Percentiles rank a stretch among this genome's conserved stretches.
Conservation (phyloP, 2,113 vertebrate genomes). For the Agelaius tricolor region DNA sequence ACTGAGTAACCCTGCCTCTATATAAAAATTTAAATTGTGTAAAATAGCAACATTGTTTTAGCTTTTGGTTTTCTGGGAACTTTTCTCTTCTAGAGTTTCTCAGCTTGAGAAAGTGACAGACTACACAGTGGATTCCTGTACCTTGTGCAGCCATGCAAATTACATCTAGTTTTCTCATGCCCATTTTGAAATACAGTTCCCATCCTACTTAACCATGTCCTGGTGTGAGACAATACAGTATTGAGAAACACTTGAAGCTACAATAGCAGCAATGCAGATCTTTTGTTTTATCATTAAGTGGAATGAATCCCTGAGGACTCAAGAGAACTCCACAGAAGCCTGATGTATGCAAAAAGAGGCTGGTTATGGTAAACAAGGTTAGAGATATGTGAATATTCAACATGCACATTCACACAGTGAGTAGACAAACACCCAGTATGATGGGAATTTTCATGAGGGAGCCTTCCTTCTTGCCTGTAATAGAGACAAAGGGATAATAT, state of each 20-base stretch:
- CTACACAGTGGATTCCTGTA: neutral
- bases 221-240: neutral
- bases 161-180: neutral
- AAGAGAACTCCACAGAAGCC: neutral
- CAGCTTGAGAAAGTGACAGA: neutral
- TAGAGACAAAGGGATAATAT: neutral
- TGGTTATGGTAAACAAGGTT: neutral
- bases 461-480: neutral
- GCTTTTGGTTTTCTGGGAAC: neutral
- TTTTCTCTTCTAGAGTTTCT: neutral
- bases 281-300: constrained; percentile 20
- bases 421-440: neutral
- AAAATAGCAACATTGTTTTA: neutral
- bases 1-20: neutral
- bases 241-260: constrained; percentile 12
- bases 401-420: neutral
- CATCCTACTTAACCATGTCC: neutral
- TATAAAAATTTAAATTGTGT: neutral
- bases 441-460: neutral
- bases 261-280: neutral
- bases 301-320: neutral
- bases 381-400: neutral
- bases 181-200: neutral
- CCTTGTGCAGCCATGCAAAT: constrained; percentile 6
- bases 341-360: neutral